Base-by-base conservation (phyloP, 2,797 vertebrate species). In the Urophycis tenuis region DNA sequence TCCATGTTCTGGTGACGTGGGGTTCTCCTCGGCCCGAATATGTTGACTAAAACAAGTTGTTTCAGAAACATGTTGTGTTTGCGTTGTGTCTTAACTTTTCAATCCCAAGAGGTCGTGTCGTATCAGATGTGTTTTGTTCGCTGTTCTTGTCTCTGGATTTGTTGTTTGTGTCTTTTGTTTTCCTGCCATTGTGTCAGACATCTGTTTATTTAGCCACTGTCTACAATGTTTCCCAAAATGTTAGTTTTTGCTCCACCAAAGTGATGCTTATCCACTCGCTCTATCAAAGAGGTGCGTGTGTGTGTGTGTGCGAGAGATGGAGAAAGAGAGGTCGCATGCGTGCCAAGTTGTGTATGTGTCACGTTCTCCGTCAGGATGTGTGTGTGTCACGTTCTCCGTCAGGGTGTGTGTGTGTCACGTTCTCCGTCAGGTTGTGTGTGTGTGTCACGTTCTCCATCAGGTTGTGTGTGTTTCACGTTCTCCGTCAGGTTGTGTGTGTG, bases 161-260 rank as follows among this genome's bases (percentile, higher is more conserved):
- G 79, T 86, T 87, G 85, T 87, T 88, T 86, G 81, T 82, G 80
- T 80, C 17, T 22, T 81, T 88, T 88, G n/a, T 86, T 72, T 91
- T 88, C 90, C 87, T 87, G 83, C 82, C 79, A 89, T 92, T 92
- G 90, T 92, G 79, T 84, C 34, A 30, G 22, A 72, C 32, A 14
- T n/a, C n/a, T 86, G 86, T 91, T 92, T 91, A 87, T 89, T 89
- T 91, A 87, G 78, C 80, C 60, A n/a, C 41, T 67, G 75, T 79
- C 74, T 77, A 67, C 81, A 87, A 77, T 86, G 77, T 87, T 90
- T 90, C 84, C 87, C 80, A 74, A 88, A 90, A 85, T 80, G 82
- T 78, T 49, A 35, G 75, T 74, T 75, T n/a, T 77, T 76, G 29
- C 77, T 74, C 73, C 67, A 71, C 32, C 80, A 70, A 71, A 77